These are phyloP conservation scores for Promerops cafer DNA, from an alignment of 2,113 vertebrate species.

Conservation along the genomic window DNA sequence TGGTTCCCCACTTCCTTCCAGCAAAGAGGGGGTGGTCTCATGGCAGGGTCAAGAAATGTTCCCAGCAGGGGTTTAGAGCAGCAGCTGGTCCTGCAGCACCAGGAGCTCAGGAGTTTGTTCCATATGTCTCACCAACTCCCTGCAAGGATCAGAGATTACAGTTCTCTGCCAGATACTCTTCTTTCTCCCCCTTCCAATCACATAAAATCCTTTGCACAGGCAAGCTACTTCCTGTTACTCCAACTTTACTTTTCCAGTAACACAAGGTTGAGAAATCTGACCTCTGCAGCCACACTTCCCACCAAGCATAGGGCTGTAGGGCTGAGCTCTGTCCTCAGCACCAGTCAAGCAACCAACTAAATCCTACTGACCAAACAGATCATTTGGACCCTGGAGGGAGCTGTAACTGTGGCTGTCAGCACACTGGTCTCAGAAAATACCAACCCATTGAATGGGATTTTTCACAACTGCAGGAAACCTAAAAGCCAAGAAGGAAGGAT, in stretches of 20 bases:
- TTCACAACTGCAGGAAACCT: not conserved
- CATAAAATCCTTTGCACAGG: not conserved
- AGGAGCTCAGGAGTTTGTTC: constrained; percentile 28
- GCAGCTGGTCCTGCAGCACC: not conserved
- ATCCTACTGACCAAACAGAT: not conserved
- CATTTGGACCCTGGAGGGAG: not conserved
- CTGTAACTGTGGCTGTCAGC: not conserved
- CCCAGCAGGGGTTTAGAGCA: not conserved
- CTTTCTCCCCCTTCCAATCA: not conserved
- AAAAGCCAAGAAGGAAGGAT: not conserved
- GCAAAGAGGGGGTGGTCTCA: not conserved
- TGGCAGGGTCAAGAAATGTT: not conserved
- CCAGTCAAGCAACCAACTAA: not conserved
- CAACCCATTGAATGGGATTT: not conserved
- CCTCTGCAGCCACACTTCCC: not conserved
- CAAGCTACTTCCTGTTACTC: not conserved
- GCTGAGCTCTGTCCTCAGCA: not conserved
- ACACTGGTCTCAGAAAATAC: not conserved
- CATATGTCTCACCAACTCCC: not conserved
- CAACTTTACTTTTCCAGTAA: not conserved
- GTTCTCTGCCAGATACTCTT: not conserved
- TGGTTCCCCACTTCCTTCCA: not conserved
- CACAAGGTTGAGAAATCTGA: not conserved
- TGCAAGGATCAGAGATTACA: constrained; percentile 25
- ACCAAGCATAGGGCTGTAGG: not conserved